Percentiles rank a stretch among this genome's conserved stretches.
Conservation (phyloP, 1,140 invertebrate species). For the Meloidogyne exigua region DNA sequence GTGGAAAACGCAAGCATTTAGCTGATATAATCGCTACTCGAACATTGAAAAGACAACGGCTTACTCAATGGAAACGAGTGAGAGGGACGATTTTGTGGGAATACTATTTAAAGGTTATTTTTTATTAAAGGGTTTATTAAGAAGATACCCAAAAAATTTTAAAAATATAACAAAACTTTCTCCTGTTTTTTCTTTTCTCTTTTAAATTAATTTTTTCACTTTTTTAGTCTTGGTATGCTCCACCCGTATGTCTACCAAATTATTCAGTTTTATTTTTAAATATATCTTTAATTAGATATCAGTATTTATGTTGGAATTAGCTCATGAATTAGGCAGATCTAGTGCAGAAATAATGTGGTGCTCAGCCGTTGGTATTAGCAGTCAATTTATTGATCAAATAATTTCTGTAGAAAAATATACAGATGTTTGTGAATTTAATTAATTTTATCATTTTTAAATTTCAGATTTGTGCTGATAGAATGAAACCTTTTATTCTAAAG, state of each 20-base stretch:
- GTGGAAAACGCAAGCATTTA: constrained; percentile 11
- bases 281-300: constrained; percentile 27
- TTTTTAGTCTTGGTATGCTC: constrained; percentile 15
- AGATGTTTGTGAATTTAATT: not conserved
- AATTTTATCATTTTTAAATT: not conserved
- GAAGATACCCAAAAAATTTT: not conserved
- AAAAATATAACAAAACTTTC: not conserved
- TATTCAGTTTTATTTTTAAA: not conserved
- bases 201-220: not conserved
- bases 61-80: constrained; percentile 16
- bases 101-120: constrained; percentile 32
- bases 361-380: constrained; percentile 37
- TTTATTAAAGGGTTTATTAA: not conserved
- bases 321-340: constrained; percentile 32
- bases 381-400: constrained; percentile 34
- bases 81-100: constrained; percentile 30
- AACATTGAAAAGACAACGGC: constrained; percentile 21
- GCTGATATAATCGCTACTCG: constrained; percentile 24
- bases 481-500: constrained; percentile 34
- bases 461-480: constrained; percentile 25
- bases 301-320: constrained; percentile 37
- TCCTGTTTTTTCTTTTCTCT: not conserved
- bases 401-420: constrained; percentile 38
- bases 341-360: constrained; percentile 42
- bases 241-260: constrained; percentile 3